A percentile compares a stretch with the other conserved stretches of the same genome.
phyloP scores from a whole-genome alignment of 2,888 invertebrate species.

The Acanthosoma haemorrhoidale region DNA sequence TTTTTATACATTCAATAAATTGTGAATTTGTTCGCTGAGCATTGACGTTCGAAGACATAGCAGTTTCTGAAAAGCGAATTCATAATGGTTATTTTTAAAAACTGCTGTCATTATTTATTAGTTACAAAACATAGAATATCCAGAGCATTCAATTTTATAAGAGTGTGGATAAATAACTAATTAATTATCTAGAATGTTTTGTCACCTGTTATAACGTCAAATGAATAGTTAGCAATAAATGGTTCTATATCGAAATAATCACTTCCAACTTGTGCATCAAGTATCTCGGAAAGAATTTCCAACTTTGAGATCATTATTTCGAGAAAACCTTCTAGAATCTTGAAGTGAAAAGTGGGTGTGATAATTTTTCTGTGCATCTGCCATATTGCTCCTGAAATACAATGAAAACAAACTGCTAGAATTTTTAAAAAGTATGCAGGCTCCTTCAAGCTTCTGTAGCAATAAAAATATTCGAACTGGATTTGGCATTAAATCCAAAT shows the following conservation, averaged over 20 bases:
- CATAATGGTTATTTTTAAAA: too few relatives aligned
- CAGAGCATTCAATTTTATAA: too few relatives aligned
- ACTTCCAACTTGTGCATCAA: conserved; percentile 7
- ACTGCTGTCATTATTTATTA: too few relatives aligned
- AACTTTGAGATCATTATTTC: conserved; percentile 14
- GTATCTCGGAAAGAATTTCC: background rate
- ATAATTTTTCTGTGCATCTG: conserved; percentile 18
- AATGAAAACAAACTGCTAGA: too few relatives aligned
- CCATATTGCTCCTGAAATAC: conserved; percentile 16
- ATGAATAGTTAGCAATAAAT: conserved; percentile 7
- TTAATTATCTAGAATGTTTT: too few relatives aligned
- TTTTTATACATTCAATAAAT: conserved; percentile 16
- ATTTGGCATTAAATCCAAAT: too few relatives aligned
- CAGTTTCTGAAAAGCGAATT: conserved; percentile 12
- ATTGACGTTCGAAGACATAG: conserved; percentile 24
- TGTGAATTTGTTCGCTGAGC: background rate
- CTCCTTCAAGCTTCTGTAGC: too few relatives aligned
- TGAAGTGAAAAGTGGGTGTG: conserved; percentile 23
- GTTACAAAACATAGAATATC: too few relatives aligned
- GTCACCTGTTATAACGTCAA: conserved; percentile 22
- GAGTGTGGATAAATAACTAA: too few relatives aligned
- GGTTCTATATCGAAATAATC: conserved; percentile 21
- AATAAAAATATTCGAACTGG: too few relatives aligned
- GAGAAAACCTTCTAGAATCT: conserved; percentile 16
- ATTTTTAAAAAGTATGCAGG: too few relatives aligned